phyloP scores from a whole-genome alignment of 2,888 invertebrate species.

The Oxytorus armatus region DNA sequence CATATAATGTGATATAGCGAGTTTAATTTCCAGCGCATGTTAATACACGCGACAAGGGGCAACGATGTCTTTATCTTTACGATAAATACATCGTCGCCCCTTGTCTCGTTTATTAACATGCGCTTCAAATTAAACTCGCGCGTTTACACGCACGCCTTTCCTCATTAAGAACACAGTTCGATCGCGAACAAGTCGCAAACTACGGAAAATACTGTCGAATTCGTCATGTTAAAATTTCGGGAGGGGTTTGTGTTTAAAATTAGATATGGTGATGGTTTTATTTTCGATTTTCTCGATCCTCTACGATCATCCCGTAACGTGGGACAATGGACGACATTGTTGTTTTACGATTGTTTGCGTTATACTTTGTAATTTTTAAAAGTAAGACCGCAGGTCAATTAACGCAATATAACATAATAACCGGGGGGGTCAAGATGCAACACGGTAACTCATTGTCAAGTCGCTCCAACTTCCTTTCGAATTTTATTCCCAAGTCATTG shows the following conservation, averaged over 20 bases:
- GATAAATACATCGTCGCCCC: no score
- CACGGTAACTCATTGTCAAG: conserved; percentile 36
- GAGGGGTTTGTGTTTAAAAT: background rate
- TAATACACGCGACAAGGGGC: conserved; percentile 39
- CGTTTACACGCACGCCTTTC: background rate
- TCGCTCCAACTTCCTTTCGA: conserved; percentile 51
- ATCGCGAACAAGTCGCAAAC: background rate
- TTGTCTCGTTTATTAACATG: no score
- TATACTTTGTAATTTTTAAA: background rate
- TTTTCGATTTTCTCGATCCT: no score
- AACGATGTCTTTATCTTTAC: conserved; percentile 31
- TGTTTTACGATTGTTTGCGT: background rate
- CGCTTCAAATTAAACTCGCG: conserved; percentile 10
- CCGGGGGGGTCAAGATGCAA: conserved; percentile 34
- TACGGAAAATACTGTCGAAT: background rate
- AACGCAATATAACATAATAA: conserved; percentile 6
- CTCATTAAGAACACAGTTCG: background rate
- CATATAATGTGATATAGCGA: conserved; percentile 50
- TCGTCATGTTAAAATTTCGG: background rate
- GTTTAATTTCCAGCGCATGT: conserved; percentile 16
- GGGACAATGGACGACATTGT: background rate
- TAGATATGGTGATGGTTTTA: no score
- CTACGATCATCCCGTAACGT: no score
- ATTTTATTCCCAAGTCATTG: conserved; percentile 12
- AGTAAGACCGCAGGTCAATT: background rate